Evolutionary conservation across 2,113 vertebrate species (phyloP).

Genomic region (Rhynchomys soricoides): DNA sequence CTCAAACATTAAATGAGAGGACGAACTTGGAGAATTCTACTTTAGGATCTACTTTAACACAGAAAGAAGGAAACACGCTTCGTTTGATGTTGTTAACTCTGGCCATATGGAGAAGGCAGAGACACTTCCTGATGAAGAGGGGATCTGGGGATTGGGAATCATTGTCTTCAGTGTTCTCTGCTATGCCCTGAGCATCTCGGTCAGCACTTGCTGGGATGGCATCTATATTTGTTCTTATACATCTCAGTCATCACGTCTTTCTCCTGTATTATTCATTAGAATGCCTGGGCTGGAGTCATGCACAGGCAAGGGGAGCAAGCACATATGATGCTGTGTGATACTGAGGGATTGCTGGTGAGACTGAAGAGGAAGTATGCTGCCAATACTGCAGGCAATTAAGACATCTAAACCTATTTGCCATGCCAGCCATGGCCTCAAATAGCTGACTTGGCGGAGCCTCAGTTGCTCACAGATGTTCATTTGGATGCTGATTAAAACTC

Average conservation of each 20-base stretch:
- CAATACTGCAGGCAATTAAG: slow-evolving; percentile 4
- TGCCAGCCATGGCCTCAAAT: not conserved
- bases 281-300: not conserved
- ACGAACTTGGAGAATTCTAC: not conserved
- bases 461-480: slow-evolving; percentile 59
- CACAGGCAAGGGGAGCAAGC: not conserved
- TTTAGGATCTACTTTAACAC: not conserved
- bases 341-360: not conserved
- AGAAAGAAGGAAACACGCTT: slow-evolving; percentile 1
- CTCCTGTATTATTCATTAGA: slow-evolving; percentile 4
- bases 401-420: not conserved
- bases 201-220: not conserved
- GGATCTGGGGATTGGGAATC: not conserved
- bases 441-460: slow-evolving; percentile 50
- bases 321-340: not conserved
- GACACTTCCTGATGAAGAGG: not conserved
- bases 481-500: slow-evolving; percentile 66
- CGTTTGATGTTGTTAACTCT: not conserved
- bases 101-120: not conserved
- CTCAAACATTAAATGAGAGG: not conserved
- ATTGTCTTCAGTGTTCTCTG: not conserved
- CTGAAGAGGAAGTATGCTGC: not conserved
- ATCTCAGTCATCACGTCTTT: slow-evolving; percentile 2
- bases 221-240: slow-evolving; percentile 11
- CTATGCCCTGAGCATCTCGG: not conserved